Percentiles rank a stretch among this genome's conserved stretches.
Conservation (phyloP, 2,113 vertebrate species). For the Atrichornis clamosus region DNA sequence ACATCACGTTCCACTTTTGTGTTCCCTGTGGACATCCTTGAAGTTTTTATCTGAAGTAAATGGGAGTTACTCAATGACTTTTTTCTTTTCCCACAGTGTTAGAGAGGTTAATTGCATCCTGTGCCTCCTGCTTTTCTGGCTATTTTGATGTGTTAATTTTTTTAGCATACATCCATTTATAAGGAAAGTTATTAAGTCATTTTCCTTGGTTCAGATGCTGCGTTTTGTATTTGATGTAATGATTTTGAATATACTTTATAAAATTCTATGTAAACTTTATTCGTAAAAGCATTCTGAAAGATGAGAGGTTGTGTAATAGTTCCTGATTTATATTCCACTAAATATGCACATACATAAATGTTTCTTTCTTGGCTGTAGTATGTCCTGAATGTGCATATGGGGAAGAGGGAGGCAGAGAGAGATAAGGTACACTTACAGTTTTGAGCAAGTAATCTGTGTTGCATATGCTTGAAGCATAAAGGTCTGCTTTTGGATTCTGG, state of each 20-base stretch:
- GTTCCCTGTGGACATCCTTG: neutral
- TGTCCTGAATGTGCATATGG: neutral
- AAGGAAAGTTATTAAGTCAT: neutral
- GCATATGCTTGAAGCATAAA: neutral
- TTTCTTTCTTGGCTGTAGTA: neutral
- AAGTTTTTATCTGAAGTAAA: neutral
- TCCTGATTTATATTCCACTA: neutral
- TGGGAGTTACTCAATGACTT: neutral
- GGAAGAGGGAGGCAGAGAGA: neutral
- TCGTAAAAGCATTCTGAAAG: neutral
- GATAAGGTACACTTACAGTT: neutral
- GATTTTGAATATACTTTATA: neutral
- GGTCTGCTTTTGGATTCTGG: neutral
- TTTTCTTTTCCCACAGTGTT: conserved; percentile 18
- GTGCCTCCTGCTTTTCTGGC: conserved; percentile 46
- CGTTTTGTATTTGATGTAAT: neutral
- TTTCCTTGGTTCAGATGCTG: neutral
- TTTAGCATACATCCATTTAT: conserved; percentile 10
- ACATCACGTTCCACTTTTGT: neutral
- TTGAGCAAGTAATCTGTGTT: neutral
- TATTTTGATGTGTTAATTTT: conserved; percentile 49
- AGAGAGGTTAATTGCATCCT: conserved; percentile 20
- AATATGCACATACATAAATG: neutral
- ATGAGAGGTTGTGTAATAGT: neutral
- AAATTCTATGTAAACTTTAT: conserved; percentile 4